Percentiles rank a stretch among this genome's conserved stretches.
These are phyloP conservation scores for Gymnoscopelus braueri DNA, from an alignment of 2,797 vertebrate genomes.

Conservation along the genomic window DNA sequence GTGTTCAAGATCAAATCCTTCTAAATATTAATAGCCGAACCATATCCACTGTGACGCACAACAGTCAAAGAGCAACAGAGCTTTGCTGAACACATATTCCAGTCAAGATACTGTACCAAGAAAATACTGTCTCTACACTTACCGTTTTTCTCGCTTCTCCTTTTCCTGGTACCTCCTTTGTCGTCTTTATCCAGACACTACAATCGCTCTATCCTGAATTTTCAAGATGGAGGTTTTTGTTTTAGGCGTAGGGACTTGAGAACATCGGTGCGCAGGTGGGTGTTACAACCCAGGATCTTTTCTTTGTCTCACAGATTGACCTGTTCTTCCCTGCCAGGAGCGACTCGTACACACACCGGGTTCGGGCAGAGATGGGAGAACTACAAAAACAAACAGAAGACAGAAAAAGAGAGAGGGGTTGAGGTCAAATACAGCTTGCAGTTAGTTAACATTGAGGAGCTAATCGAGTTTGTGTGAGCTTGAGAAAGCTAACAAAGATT, in stretches of 20 bases:
- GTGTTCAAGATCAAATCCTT: background rate
- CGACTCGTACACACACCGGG: background rate
- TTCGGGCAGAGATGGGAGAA: conserved; percentile 12
- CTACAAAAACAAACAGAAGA: conserved; percentile 19
- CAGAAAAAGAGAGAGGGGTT: background rate
- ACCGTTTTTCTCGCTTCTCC: background rate
- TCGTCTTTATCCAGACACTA: conserved; percentile 20
- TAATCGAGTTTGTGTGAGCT: no score
- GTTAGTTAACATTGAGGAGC: no score
- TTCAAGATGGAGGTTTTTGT: conserved; percentile 28
- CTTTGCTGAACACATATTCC: background rate
- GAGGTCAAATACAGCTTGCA: background rate
- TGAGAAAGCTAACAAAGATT: no score
- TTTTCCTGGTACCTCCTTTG: conserved; percentile 36
- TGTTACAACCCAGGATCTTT: no score
- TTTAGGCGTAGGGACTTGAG: conserved; percentile 20
- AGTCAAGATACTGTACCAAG: background rate
- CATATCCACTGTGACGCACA: no score
- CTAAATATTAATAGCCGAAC: no score
- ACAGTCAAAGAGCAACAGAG: no score
- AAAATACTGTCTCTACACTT: conserved; percentile 11
- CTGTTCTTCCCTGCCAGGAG: no score
- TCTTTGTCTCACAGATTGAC: no score
- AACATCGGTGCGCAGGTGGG: background rate
- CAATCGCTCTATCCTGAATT: conserved; percentile 10